Evolutionary conservation across 2,888 invertebrate genomes (phyloP).

Genomic region (Meteorus cinctellus): DNA sequence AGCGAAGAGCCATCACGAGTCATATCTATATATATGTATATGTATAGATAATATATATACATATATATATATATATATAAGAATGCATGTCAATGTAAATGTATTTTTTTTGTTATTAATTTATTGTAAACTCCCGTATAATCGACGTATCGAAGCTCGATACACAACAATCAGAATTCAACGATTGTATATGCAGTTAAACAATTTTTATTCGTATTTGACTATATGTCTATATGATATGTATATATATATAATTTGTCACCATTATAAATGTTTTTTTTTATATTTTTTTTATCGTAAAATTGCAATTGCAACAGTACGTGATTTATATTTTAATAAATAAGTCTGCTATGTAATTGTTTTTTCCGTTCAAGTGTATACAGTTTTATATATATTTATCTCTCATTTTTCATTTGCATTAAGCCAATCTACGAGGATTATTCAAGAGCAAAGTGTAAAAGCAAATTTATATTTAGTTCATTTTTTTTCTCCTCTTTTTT

Average conservation of each 20-base stretch:
- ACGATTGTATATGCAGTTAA: slow-evolving; percentile 66
- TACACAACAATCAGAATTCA: slow-evolving; percentile 56
- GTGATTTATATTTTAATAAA: slow-evolving; percentile 20
- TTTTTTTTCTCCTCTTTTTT: neutral
- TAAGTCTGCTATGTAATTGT: slow-evolving; percentile 11
- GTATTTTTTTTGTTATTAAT: neutral
- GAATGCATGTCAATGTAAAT: neutral
- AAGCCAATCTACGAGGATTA: slow-evolving; percentile 34
- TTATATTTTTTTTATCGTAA: slow-evolving; percentile 15
- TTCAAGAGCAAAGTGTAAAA: slow-evolving; percentile 38
- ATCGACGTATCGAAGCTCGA: slow-evolving; percentile 35
- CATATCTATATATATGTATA: neutral
- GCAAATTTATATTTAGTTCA: slow-evolving; percentile 21
- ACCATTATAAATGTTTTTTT: neutral
- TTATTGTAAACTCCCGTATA: slow-evolving; percentile 32
- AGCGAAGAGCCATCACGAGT: neutral
- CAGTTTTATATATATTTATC: slow-evolving; percentile 14
- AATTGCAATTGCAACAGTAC: slow-evolving; percentile 36
- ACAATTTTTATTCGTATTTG: slow-evolving; percentile 52
- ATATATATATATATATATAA: neutral
- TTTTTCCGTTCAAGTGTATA: slow-evolving; percentile 37
- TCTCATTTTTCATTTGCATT: slow-evolving; percentile 17
- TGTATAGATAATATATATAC: neutral
- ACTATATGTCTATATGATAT: slow-evolving; percentile 16
- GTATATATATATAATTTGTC: slow-evolving; percentile 9